Percentiles rank a stretch among this genome's conserved stretches.
phyloP scores from a whole-genome alignment of 2,888 invertebrate genomes.

The Andrena bucephala region DNA sequence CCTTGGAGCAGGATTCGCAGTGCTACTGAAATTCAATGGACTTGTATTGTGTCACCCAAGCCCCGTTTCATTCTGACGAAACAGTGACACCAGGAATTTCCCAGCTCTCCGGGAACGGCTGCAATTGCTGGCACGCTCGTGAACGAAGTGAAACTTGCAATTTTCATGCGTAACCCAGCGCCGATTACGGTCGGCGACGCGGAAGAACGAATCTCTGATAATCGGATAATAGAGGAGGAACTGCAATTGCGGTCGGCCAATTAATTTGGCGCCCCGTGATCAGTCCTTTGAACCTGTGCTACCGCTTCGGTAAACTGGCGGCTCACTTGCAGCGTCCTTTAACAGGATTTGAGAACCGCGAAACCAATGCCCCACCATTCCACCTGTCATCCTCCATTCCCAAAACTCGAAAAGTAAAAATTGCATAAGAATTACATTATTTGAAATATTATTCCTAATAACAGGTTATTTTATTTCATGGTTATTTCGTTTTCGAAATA shows the following conservation, averaged over 20 bases:
- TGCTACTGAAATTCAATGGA: too few species aligned
- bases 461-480: too few species aligned
- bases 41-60: neutral
- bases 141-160: conserved; percentile 18
- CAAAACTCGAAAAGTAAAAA: too few species aligned
- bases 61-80: neutral
- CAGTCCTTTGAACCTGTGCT: conserved; percentile 16
- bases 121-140: conserved; percentile 1
- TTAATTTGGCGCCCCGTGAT: conserved; percentile 31
- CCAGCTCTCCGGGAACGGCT: neutral
- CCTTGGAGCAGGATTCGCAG: too few species aligned
- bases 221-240: conserved; percentile 53
- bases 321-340: too few species aligned
- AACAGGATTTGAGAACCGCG: too few species aligned
- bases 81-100: neutral
- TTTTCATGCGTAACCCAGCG: conserved; percentile 27
- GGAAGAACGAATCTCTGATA: conserved; percentile 43
- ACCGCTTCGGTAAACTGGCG: neutral
- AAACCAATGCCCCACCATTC: too few species aligned
- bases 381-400: too few species aligned
- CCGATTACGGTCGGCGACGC: conserved; percentile 15
- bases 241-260: conserved; percentile 36
- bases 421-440: too few species aligned
- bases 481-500: too few species aligned
- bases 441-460: too few species aligned